Conservation (phyloP, 2,113 vertebrate genomes). For the Himantopus leucocephalus region DNA sequence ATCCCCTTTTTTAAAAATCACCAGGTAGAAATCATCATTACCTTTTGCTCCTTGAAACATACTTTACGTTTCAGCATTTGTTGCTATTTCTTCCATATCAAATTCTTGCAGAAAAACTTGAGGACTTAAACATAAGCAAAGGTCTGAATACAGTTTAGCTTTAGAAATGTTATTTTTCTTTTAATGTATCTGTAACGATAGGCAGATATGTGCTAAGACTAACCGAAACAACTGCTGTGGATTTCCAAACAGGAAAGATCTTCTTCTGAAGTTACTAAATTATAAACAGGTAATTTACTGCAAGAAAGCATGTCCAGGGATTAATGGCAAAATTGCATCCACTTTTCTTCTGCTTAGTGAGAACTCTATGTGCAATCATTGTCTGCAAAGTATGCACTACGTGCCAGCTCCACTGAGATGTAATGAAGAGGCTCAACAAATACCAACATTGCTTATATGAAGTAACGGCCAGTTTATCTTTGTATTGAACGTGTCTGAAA, state of each 20-base stretch:
- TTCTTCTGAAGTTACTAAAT: not conserved
- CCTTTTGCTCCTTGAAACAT: constrained; percentile 17
- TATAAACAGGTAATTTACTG: not conserved
- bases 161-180: not conserved
- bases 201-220: not conserved
- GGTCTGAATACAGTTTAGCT: not conserved
- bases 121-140: not conserved
- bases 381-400: not conserved
- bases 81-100: not conserved
- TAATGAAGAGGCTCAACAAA: not conserved
- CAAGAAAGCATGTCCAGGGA: not conserved
- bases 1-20: not conserved
- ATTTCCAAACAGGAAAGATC: not conserved
- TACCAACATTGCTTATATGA: not conserved
- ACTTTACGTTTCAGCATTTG: not conserved
- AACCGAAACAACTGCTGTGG: constrained; percentile 1
- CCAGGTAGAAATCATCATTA: constrained; percentile 17
- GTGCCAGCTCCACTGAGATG: not conserved
- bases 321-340: not conserved
- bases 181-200: accelerated
- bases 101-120: constrained; percentile 9
- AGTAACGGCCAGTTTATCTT: not conserved
- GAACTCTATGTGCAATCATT: not conserved
- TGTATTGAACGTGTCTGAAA: not conserved
- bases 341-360: not conserved